These are phyloP conservation scores for Druon quercuslanigerum DNA, from an alignment of 1,140 invertebrate species.

Conservation along the genomic window DNA sequence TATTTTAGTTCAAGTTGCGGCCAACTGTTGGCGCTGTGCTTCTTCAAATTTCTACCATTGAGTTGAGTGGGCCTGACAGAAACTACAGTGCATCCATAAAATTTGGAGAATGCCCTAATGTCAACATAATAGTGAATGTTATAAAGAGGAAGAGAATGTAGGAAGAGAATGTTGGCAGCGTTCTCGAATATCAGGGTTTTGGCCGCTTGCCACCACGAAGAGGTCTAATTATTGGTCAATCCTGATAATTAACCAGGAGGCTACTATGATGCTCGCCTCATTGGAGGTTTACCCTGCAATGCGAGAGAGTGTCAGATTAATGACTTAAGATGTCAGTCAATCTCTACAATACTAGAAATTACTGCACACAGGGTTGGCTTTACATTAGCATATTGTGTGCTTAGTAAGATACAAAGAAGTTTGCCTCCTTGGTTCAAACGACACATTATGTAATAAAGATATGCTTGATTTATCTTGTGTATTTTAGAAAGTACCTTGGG, in stretches of 20 bases:
- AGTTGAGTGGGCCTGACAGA: no score
- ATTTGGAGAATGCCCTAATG: conserved; percentile 7
- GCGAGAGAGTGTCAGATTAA: not conserved
- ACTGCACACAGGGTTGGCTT: no score
- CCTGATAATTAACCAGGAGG: conserved; percentile 14
- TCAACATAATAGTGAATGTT: not conserved
- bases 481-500: no score
- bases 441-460: no score
- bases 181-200: conserved; percentile 3
- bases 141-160: no score
- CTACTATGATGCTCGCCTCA: not conserved
- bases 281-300: conserved; percentile 1
- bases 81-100: not conserved
- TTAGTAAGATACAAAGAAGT: no score
- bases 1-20: no score
- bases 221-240: conserved; percentile 18
- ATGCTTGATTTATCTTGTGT: no score
- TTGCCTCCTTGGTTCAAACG: no score
- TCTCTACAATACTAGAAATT: not conserved
- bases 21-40: no score
- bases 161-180: not conserved
- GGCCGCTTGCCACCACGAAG: conserved; percentile 2
- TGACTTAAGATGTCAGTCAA: not conserved
- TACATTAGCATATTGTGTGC: no score
- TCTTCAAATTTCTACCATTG: no score